phyloP scores from a whole-genome alignment of 2,113 vertebrate genomes.

The Petromus typicus region DNA sequence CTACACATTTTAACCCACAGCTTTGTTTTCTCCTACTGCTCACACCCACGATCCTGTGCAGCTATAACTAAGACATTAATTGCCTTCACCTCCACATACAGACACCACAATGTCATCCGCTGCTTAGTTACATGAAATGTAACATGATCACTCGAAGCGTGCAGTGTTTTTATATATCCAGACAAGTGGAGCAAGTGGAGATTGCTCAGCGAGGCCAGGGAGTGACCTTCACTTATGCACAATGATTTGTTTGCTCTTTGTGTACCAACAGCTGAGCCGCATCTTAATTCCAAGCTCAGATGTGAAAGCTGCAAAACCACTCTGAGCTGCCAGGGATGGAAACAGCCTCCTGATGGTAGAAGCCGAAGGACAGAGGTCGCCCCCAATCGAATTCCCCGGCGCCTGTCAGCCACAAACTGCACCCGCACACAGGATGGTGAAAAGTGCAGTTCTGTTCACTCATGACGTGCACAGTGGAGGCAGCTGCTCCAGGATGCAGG shows the following conservation, averaged over 20 bases:
- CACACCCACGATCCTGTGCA: neutral
- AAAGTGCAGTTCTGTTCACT: neutral
- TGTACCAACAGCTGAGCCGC: slow-evolving; percentile 24
- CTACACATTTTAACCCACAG: neutral
- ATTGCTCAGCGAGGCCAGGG: slow-evolving; percentile 46
- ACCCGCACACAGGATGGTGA: neutral
- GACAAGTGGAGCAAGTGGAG: slow-evolving; percentile 67
- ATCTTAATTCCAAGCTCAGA: slow-evolving; percentile 57
- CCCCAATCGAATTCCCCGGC: neutral
- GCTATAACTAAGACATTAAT: slow-evolving; percentile 43
- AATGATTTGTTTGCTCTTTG: slow-evolving; percentile 58
- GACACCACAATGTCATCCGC: slow-evolving; percentile 2
- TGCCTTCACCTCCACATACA: neutral
- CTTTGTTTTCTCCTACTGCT: slow-evolving; percentile 1
- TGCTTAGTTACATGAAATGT: slow-evolving; percentile 45
- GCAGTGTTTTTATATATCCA: slow-evolving; percentile 43
- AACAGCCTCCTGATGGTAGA: neutral
- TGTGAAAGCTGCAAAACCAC: slow-evolving; percentile 32
- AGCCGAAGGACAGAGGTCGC: neutral
- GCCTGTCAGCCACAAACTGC: neutral
- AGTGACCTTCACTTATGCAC: slow-evolving; percentile 49
- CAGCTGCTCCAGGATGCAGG: neutral
- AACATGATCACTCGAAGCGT: slow-evolving; percentile 43
- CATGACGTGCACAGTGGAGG: neutral
- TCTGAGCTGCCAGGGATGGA: slow-evolving; percentile 5